Percentiles rank a stretch among this genome's conserved stretches.
These are phyloP conservation scores for Heliocidaris tuberculata DNA, from an alignment of 35 echinoderm and acorn worm species.

Conservation along the genomic window DNA sequence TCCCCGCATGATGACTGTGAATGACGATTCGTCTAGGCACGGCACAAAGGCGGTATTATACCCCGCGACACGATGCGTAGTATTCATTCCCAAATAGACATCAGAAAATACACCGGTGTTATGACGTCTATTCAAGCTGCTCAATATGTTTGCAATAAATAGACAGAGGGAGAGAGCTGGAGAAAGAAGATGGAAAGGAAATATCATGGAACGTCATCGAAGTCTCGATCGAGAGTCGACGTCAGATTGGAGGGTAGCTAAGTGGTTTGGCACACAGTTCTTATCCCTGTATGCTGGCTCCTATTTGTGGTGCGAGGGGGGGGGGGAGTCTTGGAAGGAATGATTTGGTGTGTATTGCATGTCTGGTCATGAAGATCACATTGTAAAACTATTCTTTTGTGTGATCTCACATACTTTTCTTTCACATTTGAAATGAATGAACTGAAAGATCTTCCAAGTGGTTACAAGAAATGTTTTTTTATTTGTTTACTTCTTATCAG, in stretches of 20 bases:
- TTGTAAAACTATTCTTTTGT: background rate
- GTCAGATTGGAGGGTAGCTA: slow-evolving; percentile 34
- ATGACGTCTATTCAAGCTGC: slow-evolving; percentile 24
- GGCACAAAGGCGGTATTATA: slow-evolving; percentile 7
- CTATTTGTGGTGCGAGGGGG: background rate
- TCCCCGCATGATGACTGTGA: background rate
- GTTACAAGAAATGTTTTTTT: too few species aligned
- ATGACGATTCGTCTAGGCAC: slow-evolving; percentile 2
- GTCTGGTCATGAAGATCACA: background rate
- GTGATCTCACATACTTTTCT: background rate
- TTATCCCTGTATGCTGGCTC: background rate
- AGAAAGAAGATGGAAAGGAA: slow-evolving; percentile 1
- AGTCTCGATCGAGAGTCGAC: slow-evolving; percentile 28
- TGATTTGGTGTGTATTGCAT: background rate
- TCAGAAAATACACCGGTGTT: background rate
- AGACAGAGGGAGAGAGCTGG: background rate
- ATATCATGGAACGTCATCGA: slow-evolving; percentile 39
- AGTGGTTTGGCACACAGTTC: slow-evolving; percentile 19
- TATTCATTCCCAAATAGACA: slow-evolving; percentile 26
- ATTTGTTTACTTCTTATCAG: too few species aligned
- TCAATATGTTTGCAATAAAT: slow-evolving; percentile 26
- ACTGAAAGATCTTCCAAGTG: too few species aligned
- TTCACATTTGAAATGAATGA: background rate
- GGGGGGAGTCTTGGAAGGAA: background rate
- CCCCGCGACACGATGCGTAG: background rate